A percentile compares a stretch with the other conserved stretches of the same genome.
These are phyloP conservation scores for Arothron firmamentum DNA, from an alignment of 2,113 vertebrate species.

Conservation along the genomic window DNA sequence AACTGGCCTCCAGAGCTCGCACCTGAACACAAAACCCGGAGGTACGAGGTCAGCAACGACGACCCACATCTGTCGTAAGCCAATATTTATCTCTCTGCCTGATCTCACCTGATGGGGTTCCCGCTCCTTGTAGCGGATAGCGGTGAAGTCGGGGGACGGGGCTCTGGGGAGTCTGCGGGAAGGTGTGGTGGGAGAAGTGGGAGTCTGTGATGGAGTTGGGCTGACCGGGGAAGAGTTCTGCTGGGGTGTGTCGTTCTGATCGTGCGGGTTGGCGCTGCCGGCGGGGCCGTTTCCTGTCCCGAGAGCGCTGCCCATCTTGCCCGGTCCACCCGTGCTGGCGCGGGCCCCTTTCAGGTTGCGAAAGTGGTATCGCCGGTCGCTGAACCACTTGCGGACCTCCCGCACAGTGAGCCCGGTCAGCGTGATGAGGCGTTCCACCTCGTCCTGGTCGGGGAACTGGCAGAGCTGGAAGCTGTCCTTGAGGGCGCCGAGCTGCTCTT, in stretches of 20 bases:
- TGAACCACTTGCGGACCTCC: conserved; percentile 98
- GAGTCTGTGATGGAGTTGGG: conserved; percentile 64
- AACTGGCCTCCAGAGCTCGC: conserved; percentile 86
- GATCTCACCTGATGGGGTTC: conserved; percentile 82
- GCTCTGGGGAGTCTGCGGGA: conserved; percentile 82
- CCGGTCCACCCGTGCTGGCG: conserved; percentile 11
- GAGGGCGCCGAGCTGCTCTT: conserved; percentile 86
- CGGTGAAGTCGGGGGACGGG: conserved; percentile 88
- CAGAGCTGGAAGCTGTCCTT: conserved; percentile 89
- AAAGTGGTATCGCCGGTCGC: conserved; percentile 92
- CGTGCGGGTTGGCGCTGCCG: conserved; percentile 53
- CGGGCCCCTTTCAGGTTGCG: conserved; percentile 85
- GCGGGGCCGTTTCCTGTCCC: neutral
- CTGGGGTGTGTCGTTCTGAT: conserved; percentile 67
- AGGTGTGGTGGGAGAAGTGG: conserved; percentile 73
- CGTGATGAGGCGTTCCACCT: conserved; percentile 88
- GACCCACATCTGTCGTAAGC: too few species aligned
- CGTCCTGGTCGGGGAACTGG: conserved; percentile 91
- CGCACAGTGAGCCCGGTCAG: conserved; percentile 87
- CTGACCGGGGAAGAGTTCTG: conserved; percentile 62
- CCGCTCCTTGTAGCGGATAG: conserved; percentile 91
- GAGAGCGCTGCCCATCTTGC: neutral
- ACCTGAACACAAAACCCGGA: conserved; percentile 34
- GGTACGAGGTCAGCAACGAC: neutral
- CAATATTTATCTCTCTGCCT: neutral